Percentiles rank a stretch among this genome's conserved stretches.
Conservation (phyloP, 2,113 vertebrate species). For the Bufo gargarizans region DNA sequence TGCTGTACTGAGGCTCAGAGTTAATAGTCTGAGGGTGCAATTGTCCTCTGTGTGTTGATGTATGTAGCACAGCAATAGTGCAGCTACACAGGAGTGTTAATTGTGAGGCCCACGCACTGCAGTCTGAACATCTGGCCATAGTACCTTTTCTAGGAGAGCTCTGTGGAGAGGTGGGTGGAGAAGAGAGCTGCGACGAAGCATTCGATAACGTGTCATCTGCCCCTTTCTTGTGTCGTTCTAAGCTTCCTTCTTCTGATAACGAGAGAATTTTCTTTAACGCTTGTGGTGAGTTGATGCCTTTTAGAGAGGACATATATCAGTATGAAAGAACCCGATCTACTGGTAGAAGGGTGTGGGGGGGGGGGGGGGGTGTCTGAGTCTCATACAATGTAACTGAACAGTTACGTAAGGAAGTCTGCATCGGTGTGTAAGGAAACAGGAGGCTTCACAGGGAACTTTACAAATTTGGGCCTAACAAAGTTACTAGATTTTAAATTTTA, state of each 20-base stretch:
- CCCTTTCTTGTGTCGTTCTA: constrained; percentile 86
- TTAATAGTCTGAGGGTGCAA: no score
- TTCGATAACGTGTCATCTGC: constrained; percentile 88
- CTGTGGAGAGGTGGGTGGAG: constrained; percentile 93
- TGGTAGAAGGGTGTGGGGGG: background rate
- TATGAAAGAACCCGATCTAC: background rate
- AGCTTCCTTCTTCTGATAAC: constrained; percentile 90
- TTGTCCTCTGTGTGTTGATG: background rate
- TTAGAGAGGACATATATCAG: background rate
- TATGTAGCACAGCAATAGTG: background rate
- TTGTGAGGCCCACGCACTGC: background rate
- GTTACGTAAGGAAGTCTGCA: no score
- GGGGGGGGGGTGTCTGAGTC: background rate
- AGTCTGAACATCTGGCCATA: background rate
- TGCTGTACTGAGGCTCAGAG: background rate
- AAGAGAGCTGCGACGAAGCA: constrained; percentile 87
- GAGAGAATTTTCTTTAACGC: constrained; percentile 98
- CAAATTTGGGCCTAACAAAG: background rate
- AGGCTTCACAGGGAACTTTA: background rate
- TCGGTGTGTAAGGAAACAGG: no score
- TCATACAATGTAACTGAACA: no score
- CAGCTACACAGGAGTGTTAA: background rate
- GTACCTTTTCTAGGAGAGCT: constrained; percentile 97
- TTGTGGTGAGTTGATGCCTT: constrained; percentile 95
- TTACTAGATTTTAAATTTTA: background rate